Conservation (phyloP, 53 echinoderm and acorn worm genomes). For the Glandiceps talaboti region DNA sequence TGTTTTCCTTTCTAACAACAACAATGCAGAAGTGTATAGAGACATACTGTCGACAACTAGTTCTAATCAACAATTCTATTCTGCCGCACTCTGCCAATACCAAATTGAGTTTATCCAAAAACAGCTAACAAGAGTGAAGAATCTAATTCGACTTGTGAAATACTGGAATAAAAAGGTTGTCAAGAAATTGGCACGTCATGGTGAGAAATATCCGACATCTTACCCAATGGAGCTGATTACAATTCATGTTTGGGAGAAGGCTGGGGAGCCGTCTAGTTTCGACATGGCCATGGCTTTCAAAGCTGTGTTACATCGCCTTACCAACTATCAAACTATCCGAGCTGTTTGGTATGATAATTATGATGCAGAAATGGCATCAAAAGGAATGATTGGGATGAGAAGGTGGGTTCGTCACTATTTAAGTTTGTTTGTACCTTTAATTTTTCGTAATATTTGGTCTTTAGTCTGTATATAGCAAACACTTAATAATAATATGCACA, state of each 20-base stretch:
- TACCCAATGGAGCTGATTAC: slow-evolving; percentile 32
- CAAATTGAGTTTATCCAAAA: slow-evolving; percentile 18
- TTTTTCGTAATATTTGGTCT: too few species aligned
- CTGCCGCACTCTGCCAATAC: slow-evolving; percentile 13
- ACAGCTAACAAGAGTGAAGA: slow-evolving; percentile 15
- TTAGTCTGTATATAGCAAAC: too few species aligned
- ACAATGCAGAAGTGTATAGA: neutral
- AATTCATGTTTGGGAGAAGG: slow-evolving; percentile 19
- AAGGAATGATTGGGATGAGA: too few species aligned
- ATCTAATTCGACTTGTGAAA: slow-evolving; percentile 30
- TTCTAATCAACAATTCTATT: slow-evolving; percentile 12
- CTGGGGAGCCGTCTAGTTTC: slow-evolving; percentile 13
- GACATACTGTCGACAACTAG: neutral
- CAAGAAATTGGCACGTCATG: neutral
- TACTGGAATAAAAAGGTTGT: slow-evolving; percentile 16
- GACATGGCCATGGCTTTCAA: slow-evolving; percentile 20
- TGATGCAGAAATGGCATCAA: too few species aligned
- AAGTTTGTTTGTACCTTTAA: too few species aligned
- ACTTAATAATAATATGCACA: too few species aligned
- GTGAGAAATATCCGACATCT: slow-evolving; percentile 4
- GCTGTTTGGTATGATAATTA: too few species aligned
- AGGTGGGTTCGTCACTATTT: too few species aligned
- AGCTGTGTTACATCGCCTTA: slow-evolving; percentile 4
- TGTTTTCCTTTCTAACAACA: neutral
- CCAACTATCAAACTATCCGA: neutral